These are phyloP conservation scores for Geodia barretti DNA, from an alignment of 37 sponge, comb jelly and placozoan genomes.

Conservation along the genomic window DNA sequence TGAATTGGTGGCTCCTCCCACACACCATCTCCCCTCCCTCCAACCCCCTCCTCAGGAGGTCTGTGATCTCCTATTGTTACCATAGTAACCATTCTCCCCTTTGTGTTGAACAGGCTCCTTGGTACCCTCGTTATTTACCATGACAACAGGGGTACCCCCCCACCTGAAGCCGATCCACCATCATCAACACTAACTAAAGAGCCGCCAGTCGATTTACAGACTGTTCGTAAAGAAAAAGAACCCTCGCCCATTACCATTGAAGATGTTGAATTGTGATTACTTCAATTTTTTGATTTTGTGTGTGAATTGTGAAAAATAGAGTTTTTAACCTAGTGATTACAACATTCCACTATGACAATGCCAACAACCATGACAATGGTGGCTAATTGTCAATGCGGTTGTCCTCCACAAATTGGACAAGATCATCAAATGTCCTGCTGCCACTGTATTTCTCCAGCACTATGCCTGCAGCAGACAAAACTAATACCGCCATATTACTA, in stretches of 20 bases:
- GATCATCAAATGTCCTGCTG: slow-evolving; percentile 13
- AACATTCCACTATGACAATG: not conserved
- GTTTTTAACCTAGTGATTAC: not conserved
- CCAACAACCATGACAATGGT: too few species aligned
- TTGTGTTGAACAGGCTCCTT: not conserved
- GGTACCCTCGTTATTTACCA: not conserved
- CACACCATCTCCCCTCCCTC: slow-evolving; percentile 19
- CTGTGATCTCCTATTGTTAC: too few species aligned
- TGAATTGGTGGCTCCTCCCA: slow-evolving; percentile 81
- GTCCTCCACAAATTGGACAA: slow-evolving; percentile 28
- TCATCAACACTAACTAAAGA: not conserved
- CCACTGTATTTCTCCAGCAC: not conserved
- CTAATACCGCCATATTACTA: not conserved
- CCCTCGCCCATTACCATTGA: not conserved
- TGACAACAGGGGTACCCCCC: not conserved
- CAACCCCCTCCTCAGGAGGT: not conserved
- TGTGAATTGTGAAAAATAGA: not conserved
- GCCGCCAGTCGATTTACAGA: not conserved
- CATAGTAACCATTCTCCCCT: too few species aligned
- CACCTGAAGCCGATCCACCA: not conserved
- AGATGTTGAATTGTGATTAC: not conserved
- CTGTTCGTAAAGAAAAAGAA: not conserved
- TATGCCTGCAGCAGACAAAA: not conserved
- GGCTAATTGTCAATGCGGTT: not conserved
- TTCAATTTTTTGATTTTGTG: not conserved